Conservation (phyloP, 2,888 invertebrate species). For the Nemapogon koenigi region DNA sequence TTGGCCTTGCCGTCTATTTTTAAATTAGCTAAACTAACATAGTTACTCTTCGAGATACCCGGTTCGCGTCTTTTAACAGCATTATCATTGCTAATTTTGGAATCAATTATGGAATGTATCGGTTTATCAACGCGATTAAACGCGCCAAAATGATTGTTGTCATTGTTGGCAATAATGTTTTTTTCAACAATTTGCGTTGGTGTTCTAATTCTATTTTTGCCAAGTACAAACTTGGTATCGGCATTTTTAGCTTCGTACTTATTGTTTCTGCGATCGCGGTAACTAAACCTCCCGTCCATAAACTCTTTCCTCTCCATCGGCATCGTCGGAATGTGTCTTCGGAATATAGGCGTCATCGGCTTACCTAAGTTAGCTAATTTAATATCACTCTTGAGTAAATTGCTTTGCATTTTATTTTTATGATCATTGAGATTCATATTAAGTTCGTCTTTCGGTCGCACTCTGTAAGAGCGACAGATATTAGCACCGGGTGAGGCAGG, state of each 20-base stretch:
- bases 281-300: conserved; percentile 46
- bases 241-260: conserved; percentile 25
- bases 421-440: conserved; percentile 12
- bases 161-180: conserved; percentile 23
- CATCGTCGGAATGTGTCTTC: conserved; percentile 29
- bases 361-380: conserved; percentile 49
- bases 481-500: conserved; percentile 37
- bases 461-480: conserved; percentile 28
- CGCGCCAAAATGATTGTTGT: conserved; percentile 21
- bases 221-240: conserved; percentile 22
- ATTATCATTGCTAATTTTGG: conserved; percentile 17
- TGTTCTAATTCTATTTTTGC: conserved; percentile 34
- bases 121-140: conserved; percentile 26
- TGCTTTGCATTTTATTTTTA: conserved; percentile 18
- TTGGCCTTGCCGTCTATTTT: conserved; percentile 40
- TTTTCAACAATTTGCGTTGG: conserved; percentile 22
- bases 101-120: neutral
- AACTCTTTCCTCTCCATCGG: conserved; percentile 34
- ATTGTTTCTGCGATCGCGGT: conserved; percentile 31
- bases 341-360: conserved; percentile 55
- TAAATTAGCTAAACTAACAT: conserved; percentile 52
- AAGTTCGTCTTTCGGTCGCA: conserved; percentile 27
- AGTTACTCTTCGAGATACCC: conserved; percentile 52
- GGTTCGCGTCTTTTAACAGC: conserved; percentile 28
- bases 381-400: conserved; percentile 40